Conservation (phyloP, 2,888 invertebrate species). For the Germaria angustata region DNA sequence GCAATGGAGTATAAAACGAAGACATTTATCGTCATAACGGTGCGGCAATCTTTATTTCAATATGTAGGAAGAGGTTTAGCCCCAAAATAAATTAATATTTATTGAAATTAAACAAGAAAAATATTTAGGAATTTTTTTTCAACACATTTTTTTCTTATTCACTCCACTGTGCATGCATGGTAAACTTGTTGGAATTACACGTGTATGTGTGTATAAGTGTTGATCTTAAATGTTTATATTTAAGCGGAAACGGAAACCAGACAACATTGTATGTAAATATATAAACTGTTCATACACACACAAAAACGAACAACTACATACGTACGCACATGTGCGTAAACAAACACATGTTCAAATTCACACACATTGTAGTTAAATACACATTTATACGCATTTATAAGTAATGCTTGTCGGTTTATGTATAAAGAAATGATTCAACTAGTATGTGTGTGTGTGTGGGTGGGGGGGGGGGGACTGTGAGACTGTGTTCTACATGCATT, state of each 20-base stretch:
- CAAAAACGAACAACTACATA: neutral
- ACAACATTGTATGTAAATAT: slow-evolving; percentile 65
- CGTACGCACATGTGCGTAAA: neutral
- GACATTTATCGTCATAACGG: too few relatives aligned
- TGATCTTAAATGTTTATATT: slow-evolving; percentile 33
- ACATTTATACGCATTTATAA: neutral
- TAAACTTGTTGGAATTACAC: neutral
- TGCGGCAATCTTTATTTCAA: too few relatives aligned
- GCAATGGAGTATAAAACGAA: too few relatives aligned
- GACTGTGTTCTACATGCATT: slow-evolving; percentile 2
- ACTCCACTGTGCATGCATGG: neutral
- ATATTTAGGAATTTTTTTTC: too few relatives aligned
- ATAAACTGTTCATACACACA: slow-evolving; percentile 9
- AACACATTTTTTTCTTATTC: neutral
- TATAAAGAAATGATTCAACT: neutral
- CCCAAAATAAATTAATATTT: too few relatives aligned
- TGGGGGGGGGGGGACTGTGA: slow-evolving; percentile 64
- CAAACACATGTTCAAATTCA: neutral
- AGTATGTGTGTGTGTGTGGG: neutral
- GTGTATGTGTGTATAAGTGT: neutral
- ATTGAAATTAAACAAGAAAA: too few relatives aligned
- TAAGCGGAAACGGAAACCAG: slow-evolving; percentile 73
- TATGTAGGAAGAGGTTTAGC: too few relatives aligned
- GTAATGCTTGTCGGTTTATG: neutral
- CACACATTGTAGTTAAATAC: neutral